Evolutionary conservation across 2,888 invertebrate species (phyloP), one percentile per base, ranked within the genome.

Genomic region (Eupithecia inturbata): DNA sequence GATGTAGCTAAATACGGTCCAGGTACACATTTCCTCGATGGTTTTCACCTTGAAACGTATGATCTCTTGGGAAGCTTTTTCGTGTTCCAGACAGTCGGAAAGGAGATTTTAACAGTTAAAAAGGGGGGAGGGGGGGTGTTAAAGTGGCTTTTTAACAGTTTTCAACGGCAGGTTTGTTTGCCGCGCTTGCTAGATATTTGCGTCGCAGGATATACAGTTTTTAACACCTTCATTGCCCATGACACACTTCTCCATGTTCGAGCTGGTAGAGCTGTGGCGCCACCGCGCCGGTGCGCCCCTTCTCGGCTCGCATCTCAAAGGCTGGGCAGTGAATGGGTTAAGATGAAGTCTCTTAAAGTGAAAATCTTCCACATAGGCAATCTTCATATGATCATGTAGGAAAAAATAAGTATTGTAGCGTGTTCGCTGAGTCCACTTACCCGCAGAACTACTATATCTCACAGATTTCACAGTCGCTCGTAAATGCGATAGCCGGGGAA

Each of bases 401-500:
- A 12, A 1, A 22, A 22, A 53, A 53, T 12, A 53, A 53, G 5
- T 60, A 9, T 63, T 19, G 3, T 63, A 33, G n/a, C n/a, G 14
- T 64, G 12, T 64, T 39, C 33, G 5, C 4, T n/a, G 10, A 7
- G 19, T 7, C 14, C 4, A 66, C 39, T 39, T 14, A 26, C 5
- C n/a, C 63, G n/a, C 10, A 36, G 63, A 28, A 70, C 39, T 62
- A 70, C 71, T 41, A 70, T 71, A 70, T 71, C 74, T 75, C 67
- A 28, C 41, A 60, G 53, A 78, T 74, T 76, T 78, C 74, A 78
- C 67, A 74, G 67, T 45, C 28, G 26, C 41, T 72, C 77, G 53
- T 77, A 75, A 75, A 71, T 39, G 22, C 39, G 39, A 66, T 26
- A 66, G 39, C 36, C 22, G 39, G 22, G 66, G 66, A 66, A 39